Evolutionary conservation across 2,797 vertebrate species (phyloP), one percentile per base, ranked within the genome.

Genomic region (Xiphophorus birchmanni): DNA sequence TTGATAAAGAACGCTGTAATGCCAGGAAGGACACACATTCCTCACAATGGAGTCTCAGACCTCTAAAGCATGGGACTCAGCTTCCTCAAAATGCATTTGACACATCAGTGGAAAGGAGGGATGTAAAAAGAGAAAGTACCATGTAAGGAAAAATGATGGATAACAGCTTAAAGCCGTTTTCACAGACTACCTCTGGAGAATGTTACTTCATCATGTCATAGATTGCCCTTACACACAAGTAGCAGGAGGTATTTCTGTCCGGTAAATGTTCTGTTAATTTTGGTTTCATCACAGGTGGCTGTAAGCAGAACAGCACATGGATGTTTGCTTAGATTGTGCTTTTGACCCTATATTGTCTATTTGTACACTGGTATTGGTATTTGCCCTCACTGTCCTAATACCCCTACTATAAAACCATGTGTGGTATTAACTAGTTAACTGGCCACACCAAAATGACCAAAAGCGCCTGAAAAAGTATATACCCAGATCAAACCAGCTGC

Each of bases 1-100:
- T 90, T 90, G 94, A 96, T 96, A 95, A 95, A 95, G 93, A 93
- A 88, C 71, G 86, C 91, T 91, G 93, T 95, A 95, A 95, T 95
- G 93, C 93, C 94, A 96, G 94, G 94, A 96, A 96, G 94, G 93
- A 92, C 93, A 90, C 88, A 90, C 93, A 96, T 95, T 96, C 95
- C 94, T 93, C 73, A 80, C 85, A 52, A 86, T 90, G 90, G 90
- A 90, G 91, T 95, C 93, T 94, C 89, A 92, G 91, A 94, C 94
- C 90, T 94, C 90, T 73, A 85, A 92, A 86, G 92, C 88, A 82
- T 76, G 71, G 74, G 84, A 86, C 72, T 86, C 79, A 79, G 86
- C 81, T 81, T 86, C 83, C 78, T 80, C 1, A 45, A 84, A 84
- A 84, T 82, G 77, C 76, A 85, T 87, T 75, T 82, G 86, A 89